Evolutionary conservation across 2,888 invertebrate genomes (phyloP), one percentile per base, ranked within the genome.

Genomic region (Cephus rjabovi): DNA sequence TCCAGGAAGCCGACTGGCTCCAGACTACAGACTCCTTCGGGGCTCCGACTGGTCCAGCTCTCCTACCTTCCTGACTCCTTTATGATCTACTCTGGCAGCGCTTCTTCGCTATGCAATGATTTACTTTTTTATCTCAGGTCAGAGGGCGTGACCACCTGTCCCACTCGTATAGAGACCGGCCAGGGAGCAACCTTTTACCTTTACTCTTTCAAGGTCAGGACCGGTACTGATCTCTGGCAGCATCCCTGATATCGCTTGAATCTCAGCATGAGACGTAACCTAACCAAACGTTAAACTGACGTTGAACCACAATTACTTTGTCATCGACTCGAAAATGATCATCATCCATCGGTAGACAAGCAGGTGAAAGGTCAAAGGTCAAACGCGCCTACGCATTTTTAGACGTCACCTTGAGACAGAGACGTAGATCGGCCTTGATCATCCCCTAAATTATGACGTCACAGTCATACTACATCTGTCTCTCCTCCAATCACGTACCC

Each of bases 1-100:
- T 90, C 89, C 89, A 88, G 87, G 90, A 90, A 90, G 86, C 80
- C 78, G 76, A 80, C 79, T 75, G 78, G 74, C 77, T 79, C 75
- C 56, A 56, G 56, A 56, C 56, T 56, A 9, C 56, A 56, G 56
- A 56, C 56, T 68, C 74, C 77, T 73, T 73, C 75, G 76, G 75
- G 75, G 73, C 76, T 80, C 74, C 76, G 74, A 30, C 68, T 37
- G 56, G 74, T 40, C 75, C 30, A 31, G 69, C 74, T 73, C 34
- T 73, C 71, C 75, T 37, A 76, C 74, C 69, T 33, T 77, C 33
- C 37, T 37, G 74, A 33, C 75, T 69, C 77, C 78, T 31, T 73
- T 77, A 75, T 70, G 74, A 70, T 81, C 75, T 78, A 4, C 78
- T 71, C 76, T 9, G 23, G 56, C 71, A 15, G 12, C 71, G 71